Percentiles rank a stretch among this genome's conserved stretches.
phyloP scores from a whole-genome alignment of 2,888 invertebrate genomes.

The Drosophila suboccidentalis region DNA sequence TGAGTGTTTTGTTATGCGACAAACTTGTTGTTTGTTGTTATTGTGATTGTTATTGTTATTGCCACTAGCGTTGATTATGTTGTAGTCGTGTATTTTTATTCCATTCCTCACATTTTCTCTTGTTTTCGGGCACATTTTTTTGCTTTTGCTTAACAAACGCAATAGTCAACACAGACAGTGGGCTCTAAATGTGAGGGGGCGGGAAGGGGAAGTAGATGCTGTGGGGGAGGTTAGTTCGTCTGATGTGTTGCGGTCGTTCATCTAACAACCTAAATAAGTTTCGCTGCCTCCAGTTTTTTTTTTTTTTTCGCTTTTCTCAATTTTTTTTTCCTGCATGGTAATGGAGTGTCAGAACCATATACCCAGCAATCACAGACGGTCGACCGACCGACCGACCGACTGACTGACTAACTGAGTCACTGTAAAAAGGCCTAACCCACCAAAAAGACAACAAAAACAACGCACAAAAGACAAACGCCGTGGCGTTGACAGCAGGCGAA shows the following conservation, averaged over 20 bases:
- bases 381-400: slow-evolving; percentile 45
- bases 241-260: slow-evolving; percentile 67
- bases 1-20: slow-evolving; percentile 41
- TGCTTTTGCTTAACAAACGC: slow-evolving; percentile 20
- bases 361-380: slow-evolving; percentile 25
- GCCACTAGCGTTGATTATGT: slow-evolving; percentile 56
- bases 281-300: slow-evolving; percentile 53
- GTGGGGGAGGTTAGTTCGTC: slow-evolving; percentile 5
- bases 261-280: slow-evolving; percentile 73
- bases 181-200: background rate
- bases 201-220: background rate
- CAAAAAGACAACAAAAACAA: slow-evolving; percentile 29
- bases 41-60: slow-evolving; percentile 27
- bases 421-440: slow-evolving; percentile 53
- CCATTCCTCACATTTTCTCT: slow-evolving; percentile 11
- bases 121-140: slow-evolving; percentile 19
- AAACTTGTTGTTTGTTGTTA: slow-evolving; percentile 27
- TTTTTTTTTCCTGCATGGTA: slow-evolving; percentile 49
- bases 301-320: slow-evolving; percentile 32
- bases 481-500: slow-evolving; percentile 52
- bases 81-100: slow-evolving; percentile 24
- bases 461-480: slow-evolving; percentile 48
- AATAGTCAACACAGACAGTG: slow-evolving; percentile 37
- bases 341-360: slow-evolving; percentile 56
- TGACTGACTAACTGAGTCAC: slow-evolving; percentile 23